Conservation (phyloP, 2,797 vertebrate species). For the Acanthurus lineatus region DNA sequence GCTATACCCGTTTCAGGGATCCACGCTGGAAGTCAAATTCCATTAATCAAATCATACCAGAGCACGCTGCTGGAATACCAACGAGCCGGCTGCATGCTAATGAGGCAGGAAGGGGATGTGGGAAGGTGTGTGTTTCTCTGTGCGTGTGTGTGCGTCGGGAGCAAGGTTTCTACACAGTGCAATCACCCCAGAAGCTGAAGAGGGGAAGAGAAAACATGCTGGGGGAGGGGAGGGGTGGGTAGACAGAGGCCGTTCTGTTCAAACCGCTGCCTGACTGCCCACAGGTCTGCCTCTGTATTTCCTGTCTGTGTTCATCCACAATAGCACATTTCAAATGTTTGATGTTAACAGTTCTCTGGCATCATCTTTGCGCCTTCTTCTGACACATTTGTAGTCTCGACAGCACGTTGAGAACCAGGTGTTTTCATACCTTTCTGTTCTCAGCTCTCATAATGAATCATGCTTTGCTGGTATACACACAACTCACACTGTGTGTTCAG, state of each 20-base stretch:
- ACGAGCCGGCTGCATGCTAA: conserved; percentile 71
- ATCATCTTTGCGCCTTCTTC: conserved; percentile 27
- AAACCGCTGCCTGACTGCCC: conserved; percentile 32
- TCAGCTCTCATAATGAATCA: conserved; percentile 12
- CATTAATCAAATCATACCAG: conserved; percentile 78
- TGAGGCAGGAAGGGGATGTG: conserved; percentile 71
- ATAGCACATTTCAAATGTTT: conserved; percentile 2
- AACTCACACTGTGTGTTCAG: neutral
- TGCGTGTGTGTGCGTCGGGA: conserved; percentile 27
- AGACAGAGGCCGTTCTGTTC: conserved; percentile 60
- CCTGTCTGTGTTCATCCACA: conserved; percentile 13
- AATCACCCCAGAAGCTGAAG: conserved; percentile 48
- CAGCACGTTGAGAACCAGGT: conserved; percentile 22
- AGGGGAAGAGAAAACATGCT: conserved; percentile 38
- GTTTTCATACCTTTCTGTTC: conserved; percentile 13
- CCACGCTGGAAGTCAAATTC: conserved; percentile 73
- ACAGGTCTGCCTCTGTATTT: conserved; percentile 47
- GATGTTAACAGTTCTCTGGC: neutral
- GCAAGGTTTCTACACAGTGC: conserved; percentile 32
- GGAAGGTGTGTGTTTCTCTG: conserved; percentile 24
- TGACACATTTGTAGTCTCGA: neutral
- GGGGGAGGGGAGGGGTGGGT: conserved; percentile 36
- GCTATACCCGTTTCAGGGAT: conserved; percentile 54
- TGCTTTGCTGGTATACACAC: neutral
- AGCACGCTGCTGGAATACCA: conserved; percentile 64